Base-by-base conservation (phyloP, 2,113 vertebrate genomes). In the Albula goreensis region DNA sequence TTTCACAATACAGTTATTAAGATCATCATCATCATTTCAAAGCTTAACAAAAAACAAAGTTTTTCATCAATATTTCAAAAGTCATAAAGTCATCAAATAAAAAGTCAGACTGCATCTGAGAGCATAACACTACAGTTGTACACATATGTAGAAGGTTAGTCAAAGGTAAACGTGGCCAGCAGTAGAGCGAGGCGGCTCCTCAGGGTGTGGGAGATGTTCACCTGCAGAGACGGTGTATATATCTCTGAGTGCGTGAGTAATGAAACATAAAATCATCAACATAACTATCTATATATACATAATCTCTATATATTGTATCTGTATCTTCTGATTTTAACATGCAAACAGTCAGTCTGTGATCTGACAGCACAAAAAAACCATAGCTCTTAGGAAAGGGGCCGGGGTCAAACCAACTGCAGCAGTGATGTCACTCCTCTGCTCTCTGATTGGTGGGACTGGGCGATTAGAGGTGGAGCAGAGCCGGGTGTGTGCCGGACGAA, bases 341-440 rank as follows among this genome's bases (percentile, higher is more conserved):
- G 95, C 95, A 96, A 96, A 95, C 93, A 95, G 95, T 92, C 94
- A 94, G 93, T 95, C 93, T 90, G 95, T 95, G 95, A 95, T 95
- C 92, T 93, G 94, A 96, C 93, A 93, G 94, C 93, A 96, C 94
- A 91, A 90, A 94, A 89, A 90, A 93, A 95, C 93, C 31, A 41
- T 41, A 93, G 91, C 92, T 93, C 93, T 91, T 93, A 78, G 78
- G 90, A 90, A 87, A 70, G 78, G 82, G 86, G 86, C 86, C 77
- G 87, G 88, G 80, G 70, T 50, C 87, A 91, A 89, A 53, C 77
- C 83, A 88, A 90, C 84, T 85, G 87, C 88, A 91, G 90, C 89
- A 89, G 22, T 57, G 74, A 83, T 52, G 52, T 56, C 82, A 78
- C 87, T 90, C 90, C 86, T 70, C 87, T 83, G 88, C 85, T 86